A percentile compares a stretch with the other conserved stretches of the same genome.
Evolutionary conservation across 2,797 vertebrate genomes (phyloP).

Genomic region (Microchirus variegatus): DNA sequence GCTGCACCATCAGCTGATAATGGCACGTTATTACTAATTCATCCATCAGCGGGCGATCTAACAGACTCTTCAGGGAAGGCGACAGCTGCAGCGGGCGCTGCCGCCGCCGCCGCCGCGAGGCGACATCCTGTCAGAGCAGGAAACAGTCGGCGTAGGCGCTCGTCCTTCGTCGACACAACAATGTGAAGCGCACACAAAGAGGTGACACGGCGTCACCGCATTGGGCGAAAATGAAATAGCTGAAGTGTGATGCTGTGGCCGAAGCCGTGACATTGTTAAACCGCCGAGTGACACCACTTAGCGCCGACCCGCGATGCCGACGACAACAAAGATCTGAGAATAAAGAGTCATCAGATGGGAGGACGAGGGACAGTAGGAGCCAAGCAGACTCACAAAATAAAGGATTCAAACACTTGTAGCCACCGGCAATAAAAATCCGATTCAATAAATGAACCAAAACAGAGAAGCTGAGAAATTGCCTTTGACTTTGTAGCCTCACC

Average conservation of each 20-base stretch:
- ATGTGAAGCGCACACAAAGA: constrained; percentile 35
- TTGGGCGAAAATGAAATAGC: constrained; percentile 34
- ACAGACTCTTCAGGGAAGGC: constrained; percentile 29
- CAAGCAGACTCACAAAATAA: constrained; percentile 16
- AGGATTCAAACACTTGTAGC: constrained; percentile 28
- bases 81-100: constrained; percentile 51
- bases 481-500: constrained; percentile 66
- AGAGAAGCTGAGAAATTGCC: constrained; percentile 56
- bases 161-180: too few relatives aligned
- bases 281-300: constrained; percentile 58
- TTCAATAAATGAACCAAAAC: constrained; percentile 60
- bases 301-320: constrained; percentile 37
- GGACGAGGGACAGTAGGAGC: constrained; percentile 11
- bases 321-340: constrained; percentile 46
- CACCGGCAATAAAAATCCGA: constrained; percentile 58
- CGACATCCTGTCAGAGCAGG: constrained; percentile 53
- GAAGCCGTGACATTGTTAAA: constrained; percentile 66
- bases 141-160: constrained; percentile 11
- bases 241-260: constrained; percentile 54
- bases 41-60: background rate
- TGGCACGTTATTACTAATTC: background rate
- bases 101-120: constrained; percentile 7
- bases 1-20: too few relatives aligned
- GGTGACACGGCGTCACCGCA: constrained; percentile 41
- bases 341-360: constrained; percentile 24